These are phyloP conservation scores for Scaeva pyrastri DNA, from an alignment of 2,888 invertebrate species.

Conservation along the genomic window DNA sequence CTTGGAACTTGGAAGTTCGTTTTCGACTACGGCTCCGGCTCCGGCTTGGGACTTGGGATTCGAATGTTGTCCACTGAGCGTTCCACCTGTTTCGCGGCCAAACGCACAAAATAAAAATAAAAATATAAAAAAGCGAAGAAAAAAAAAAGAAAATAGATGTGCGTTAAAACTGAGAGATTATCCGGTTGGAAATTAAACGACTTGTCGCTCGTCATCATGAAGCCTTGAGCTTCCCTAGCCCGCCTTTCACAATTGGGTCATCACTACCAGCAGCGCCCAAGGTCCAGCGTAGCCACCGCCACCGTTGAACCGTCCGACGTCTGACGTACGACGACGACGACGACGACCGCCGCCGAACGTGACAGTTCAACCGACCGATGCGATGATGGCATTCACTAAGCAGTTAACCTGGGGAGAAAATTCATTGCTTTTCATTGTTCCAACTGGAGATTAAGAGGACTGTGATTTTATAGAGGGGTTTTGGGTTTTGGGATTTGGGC, in stretches of 20 bases:
- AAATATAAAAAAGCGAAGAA: neutral
- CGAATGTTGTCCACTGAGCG: constrained; percentile 18
- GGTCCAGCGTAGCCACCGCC: too few relatives aligned
- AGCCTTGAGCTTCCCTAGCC: constrained; percentile 9
- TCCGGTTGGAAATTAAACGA: constrained; percentile 72
- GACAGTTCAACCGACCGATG: too few relatives aligned
- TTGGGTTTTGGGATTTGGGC: constrained; percentile 4
- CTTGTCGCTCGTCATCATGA: constrained; percentile 58
- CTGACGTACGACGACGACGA: too few relatives aligned
- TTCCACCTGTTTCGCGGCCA: constrained; percentile 45
- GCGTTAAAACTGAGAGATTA: constrained; percentile 68
- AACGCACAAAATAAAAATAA: constrained; percentile 29
- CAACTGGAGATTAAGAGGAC: constrained; percentile 45
- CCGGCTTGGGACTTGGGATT: neutral
- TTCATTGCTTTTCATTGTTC: constrained; percentile 66
- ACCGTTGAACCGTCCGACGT: too few relatives aligned
- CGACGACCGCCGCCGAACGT: too few relatives aligned
- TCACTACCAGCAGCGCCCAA: neutral
- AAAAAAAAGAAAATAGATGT: constrained; percentile 52
- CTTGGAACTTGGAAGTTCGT: neutral
- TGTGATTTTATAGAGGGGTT: constrained; percentile 41
- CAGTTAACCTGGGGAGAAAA: constrained; percentile 67
- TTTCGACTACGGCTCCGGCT: too few relatives aligned
- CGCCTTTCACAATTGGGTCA: constrained; percentile 21
- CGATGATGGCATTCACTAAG: constrained; percentile 29